These are phyloP conservation scores for Atrina japonica DNA, from an alignment of 2,888 invertebrate genomes.

Conservation along the genomic window DNA sequence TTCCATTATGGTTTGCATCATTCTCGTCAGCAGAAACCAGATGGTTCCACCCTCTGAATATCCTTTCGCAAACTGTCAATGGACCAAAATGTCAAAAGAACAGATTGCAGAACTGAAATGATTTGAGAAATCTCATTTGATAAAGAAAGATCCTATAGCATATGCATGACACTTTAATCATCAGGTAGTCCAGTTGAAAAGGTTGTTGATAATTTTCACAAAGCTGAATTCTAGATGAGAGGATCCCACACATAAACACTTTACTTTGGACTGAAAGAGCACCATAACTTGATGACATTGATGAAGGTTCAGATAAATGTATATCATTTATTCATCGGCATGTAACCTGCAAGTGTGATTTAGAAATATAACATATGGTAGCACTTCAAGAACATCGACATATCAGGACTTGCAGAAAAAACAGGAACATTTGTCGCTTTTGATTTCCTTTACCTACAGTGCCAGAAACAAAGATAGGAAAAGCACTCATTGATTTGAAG, in stretches of 20 bases:
- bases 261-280: conserved; percentile 49
- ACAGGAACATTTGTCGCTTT: conserved; percentile 51
- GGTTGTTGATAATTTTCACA: conserved; percentile 31
- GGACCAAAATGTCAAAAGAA: conserved; percentile 22
- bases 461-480: conserved; percentile 44
- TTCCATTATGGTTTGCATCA: conserved; percentile 50
- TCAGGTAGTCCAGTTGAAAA: conserved; percentile 37
- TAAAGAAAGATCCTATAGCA: conserved; percentile 49
- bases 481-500: conserved; percentile 31
- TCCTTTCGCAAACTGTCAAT: conserved; percentile 12
- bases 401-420: conserved; percentile 40
- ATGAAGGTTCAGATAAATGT: conserved; percentile 17
- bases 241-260: conserved; percentile 55
- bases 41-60: conserved; percentile 45
- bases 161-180: conserved; percentile 42
- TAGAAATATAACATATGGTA: conserved; percentile 5
- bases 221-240: conserved; percentile 44
- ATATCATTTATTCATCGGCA: conserved; percentile 48
- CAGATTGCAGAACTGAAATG: conserved; percentile 36
- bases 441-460: conserved; percentile 53
- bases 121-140: conserved; percentile 46
- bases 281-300: conserved; percentile 33
- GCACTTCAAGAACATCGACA: conserved; percentile 47
- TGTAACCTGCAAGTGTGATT: conserved; percentile 39
- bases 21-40: conserved; percentile 57